Base-by-base conservation (phyloP, 2,113 vertebrate species). In the Myotis davidii region DNA sequence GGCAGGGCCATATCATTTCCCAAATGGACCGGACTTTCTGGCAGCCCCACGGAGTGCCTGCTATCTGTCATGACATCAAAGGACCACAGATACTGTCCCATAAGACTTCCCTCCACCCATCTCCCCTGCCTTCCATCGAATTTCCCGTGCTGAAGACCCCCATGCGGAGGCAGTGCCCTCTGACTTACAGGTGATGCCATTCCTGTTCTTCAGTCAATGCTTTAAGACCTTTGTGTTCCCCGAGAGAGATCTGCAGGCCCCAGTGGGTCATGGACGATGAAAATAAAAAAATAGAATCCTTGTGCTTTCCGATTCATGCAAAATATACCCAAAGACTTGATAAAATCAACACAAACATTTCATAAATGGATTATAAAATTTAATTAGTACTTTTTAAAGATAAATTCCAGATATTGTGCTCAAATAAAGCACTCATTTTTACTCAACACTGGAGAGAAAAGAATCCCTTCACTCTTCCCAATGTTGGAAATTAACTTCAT, bases 11-110 rank as follows among this genome's bases (percentile, higher is more conserved):
- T 48, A 17, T 48, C 90, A 95, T 94, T 96, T 94, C 20, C 61
- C 82, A 96, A 92, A 95, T 90, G 45, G 23, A 69, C 12, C 61
- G 54, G 67, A 69, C 74, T 95, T 91, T 95, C 76, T 70, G 61
- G 59, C 34, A 69, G 70, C 20, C 34, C 25, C 72, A 90, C 8
- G 90, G 67, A 92, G 59, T 54, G 54, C 61, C 50, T 87, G 29
- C 32, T 32, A 83, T 65, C 50, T 89, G 39, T 91, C 50, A 64
- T 77, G 76, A 96, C 39, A 86, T 72, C 84, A 72, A 59, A 69
- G 83, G 86, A 84, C 2, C 9, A 27, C 9, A 91, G 64, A 34
- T 34, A 64, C 6, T 64, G 29, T 37, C 82, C 56, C 20, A 11
- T 42, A 67, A 93, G 50, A 12, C 59, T 86, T 95, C 29, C 25